Evolutionary conservation across 2,113 vertebrate genomes (phyloP), one percentile per base, ranked within the genome.

Genomic region (Barnardius zonarius): DNA sequence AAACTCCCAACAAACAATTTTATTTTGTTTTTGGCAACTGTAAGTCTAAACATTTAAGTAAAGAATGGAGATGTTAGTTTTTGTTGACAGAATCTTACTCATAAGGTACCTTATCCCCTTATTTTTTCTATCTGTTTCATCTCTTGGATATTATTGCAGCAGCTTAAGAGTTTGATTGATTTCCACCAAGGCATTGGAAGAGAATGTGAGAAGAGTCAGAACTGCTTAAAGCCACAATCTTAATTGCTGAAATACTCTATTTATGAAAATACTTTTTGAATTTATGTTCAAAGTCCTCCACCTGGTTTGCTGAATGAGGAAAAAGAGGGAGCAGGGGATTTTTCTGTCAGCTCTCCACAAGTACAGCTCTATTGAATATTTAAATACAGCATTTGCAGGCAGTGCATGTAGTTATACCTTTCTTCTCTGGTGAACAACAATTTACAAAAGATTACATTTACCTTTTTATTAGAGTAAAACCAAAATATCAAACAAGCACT

Each of bases 91-190:
- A 94, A 63, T 90, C 51, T 86, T 89, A 62, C 44, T 91, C 81
- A 41, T 82, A 76, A 85, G 15, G 41, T 92, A 59, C 37, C 41
- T 80, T 76, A 69, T 76, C 31, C 66, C 57, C 28, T 83, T 95
- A 63, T 81, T 89, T 92, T 91, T 84, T 85, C 87, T 86, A 76
- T 95, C 93, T 92, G 62, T 95, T 92, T 94, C 91, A 63, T 92
- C 68, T 95, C 64, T 80, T 46, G 41, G 44, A 85, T 80, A 77
- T 94, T 90, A 95, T 67, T 81, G 76, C 51, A 78, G 64, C 44
- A 92, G 41, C 68, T 90, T 69, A 90, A 69, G 75, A 66, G 11
- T 73, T 83, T 89, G 78, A 95, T 89, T 84, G 81, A 92, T 91
- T 95, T 91, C 63, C 31, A 52, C 37, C n/a, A 73, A 79, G 28